These are phyloP conservation scores for Aphidius ervi DNA, from an alignment of 1,140 invertebrate genomes.

Conservation along the genomic window DNA sequence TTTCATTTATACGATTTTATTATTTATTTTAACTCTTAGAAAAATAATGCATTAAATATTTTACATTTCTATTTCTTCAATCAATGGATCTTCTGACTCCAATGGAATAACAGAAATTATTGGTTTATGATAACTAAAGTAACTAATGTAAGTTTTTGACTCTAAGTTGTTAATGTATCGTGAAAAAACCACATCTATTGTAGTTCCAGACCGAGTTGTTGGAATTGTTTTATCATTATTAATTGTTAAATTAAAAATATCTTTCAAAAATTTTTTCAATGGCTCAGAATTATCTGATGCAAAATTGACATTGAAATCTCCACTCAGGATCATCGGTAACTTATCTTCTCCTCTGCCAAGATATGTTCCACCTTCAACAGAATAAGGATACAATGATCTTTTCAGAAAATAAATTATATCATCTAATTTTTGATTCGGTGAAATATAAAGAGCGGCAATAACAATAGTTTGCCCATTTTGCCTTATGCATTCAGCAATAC, in stretches of 20 bases:
- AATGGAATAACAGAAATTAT: slow-evolving; percentile 12
- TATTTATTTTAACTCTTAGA: no score
- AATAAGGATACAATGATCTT: not conserved
- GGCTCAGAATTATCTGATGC: not conserved
- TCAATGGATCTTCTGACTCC: no score
- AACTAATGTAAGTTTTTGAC: slow-evolving; percentile 3
- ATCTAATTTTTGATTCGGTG: slow-evolving; percentile 7
- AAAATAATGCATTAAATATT: no score
- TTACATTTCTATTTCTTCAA: no score
- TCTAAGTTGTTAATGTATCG: slow-evolving; percentile 10
- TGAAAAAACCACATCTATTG: slow-evolving; percentile 10
- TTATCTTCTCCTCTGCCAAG: not conserved
- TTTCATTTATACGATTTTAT: no score
- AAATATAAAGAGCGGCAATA: slow-evolving; percentile 16
- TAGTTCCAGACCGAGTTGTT: slow-evolving; percentile 6
- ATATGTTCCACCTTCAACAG: not conserved
- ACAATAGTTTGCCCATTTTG: slow-evolving; percentile 10
- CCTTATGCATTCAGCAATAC: slow-evolving; percentile 9
- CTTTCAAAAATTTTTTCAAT: slow-evolving; percentile 2
- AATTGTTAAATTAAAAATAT: slow-evolving; percentile 7
- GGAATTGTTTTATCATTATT: not conserved
- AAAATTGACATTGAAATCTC: slow-evolving; percentile 16
- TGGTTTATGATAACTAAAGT: slow-evolving; percentile 15
- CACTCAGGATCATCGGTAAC: slow-evolving; percentile 12
- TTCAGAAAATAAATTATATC: slow-evolving; percentile 12